phyloP scores from a whole-genome alignment of 2,888 invertebrate species.

The Amblyteles armatorius region DNA sequence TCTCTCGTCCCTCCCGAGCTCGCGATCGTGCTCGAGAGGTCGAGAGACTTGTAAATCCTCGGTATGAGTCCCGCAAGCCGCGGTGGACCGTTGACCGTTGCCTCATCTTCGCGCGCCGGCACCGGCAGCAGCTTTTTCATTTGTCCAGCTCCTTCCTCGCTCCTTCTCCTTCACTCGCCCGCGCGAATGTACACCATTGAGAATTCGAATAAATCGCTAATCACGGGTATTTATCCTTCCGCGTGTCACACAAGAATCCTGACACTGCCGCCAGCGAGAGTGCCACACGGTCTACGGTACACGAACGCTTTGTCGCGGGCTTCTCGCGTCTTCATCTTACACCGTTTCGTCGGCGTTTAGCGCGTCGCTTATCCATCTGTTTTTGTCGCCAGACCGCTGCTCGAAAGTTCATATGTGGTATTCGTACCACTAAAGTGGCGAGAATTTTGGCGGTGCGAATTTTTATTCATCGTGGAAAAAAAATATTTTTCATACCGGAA shows the following conservation, averaged over 20 bases:
- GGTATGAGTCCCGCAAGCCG: constrained; percentile 66
- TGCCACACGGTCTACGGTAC: constrained; percentile 29
- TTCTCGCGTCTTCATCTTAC: constrained; percentile 71
- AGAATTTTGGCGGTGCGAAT: too few species aligned
- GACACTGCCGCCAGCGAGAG: constrained; percentile 28
- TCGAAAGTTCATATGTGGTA: neutral
- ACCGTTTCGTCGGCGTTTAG: neutral
- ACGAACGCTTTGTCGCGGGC: constrained; percentile 24
- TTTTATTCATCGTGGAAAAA: too few species aligned
- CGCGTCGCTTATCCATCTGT: neutral
- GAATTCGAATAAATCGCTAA: constrained; percentile 83
- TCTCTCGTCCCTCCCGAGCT: constrained; percentile 39
- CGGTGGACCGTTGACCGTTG: constrained; percentile 67
- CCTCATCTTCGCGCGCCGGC: constrained; percentile 60
- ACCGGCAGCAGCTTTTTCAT: constrained; percentile 35
- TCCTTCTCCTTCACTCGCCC: constrained; percentile 54
- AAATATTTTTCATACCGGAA: too few species aligned
- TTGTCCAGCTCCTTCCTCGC: constrained; percentile 38
- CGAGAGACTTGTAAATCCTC: constrained; percentile 64
- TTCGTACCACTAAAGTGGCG: too few species aligned
- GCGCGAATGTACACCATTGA: constrained; percentile 52
- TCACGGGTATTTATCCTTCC: constrained; percentile 75
- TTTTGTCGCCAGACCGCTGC: neutral
- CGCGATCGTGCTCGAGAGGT: constrained; percentile 58
- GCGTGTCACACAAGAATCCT: constrained; percentile 64